Evolutionary conservation across 2,888 invertebrate species (phyloP).

Genomic region (Andrena camellia): DNA sequence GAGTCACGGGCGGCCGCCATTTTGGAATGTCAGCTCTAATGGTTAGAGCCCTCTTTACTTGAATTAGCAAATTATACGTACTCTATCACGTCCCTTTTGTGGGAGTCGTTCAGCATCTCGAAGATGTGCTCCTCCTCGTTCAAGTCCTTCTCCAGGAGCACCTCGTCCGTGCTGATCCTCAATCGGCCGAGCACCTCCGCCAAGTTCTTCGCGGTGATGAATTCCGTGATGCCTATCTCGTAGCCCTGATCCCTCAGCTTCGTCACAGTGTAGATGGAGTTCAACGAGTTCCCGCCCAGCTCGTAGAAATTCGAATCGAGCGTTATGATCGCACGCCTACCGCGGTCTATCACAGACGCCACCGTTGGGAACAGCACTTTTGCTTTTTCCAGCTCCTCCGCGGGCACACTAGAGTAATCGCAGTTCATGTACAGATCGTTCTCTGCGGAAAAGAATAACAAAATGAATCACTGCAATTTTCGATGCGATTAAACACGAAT

Average conservation of each 20-base stretch:
- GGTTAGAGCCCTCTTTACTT: not conserved
- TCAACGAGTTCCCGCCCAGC: conserved; percentile 94
- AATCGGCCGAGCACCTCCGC: conserved; percentile 90
- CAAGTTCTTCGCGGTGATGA: conserved; percentile 90
- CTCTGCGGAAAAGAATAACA: conserved; percentile 84
- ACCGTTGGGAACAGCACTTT: conserved; percentile 91
- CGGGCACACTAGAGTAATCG: conserved; percentile 89
- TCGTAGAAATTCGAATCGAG: conserved; percentile 92
- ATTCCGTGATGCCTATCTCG: conserved; percentile 92
- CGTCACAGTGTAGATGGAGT: conserved; percentile 93
- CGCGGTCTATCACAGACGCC: conserved; percentile 89
- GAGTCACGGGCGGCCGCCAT: not conserved
- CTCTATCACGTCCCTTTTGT: conserved; percentile 90
- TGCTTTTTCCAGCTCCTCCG: conserved; percentile 88
- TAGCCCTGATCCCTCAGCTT: conserved; percentile 92
- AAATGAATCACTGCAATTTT: not conserved
- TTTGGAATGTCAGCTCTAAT: not conserved
- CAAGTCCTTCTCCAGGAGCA: conserved; percentile 71
- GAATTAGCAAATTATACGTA: conserved; percentile 85
- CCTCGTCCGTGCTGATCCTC: conserved; percentile 78
- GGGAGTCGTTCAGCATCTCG: conserved; percentile 87
- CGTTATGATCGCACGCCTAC: conserved; percentile 88
- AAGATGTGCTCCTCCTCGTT: conserved; percentile 84
- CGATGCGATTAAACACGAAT: not conserved
- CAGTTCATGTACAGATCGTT: conserved; percentile 87